A percentile compares a stretch with the other conserved stretches of the same genome.
phyloP scores from a whole-genome alignment of 2,113 vertebrate genomes.

The Vicugna pacos region DNA sequence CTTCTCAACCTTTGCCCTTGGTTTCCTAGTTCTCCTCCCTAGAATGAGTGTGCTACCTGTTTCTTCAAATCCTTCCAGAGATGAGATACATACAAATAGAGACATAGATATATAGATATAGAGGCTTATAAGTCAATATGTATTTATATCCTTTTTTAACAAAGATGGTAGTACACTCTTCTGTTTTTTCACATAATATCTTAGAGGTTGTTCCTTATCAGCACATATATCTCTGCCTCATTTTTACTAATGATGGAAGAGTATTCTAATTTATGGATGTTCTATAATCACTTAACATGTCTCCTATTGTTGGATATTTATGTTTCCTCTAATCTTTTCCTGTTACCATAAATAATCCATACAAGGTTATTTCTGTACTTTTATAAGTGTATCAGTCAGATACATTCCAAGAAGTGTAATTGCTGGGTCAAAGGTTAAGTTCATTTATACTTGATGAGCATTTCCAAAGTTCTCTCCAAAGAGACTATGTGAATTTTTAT shows the following conservation, averaged over 20 bases:
- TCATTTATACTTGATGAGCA: slow-evolving; percentile 59
- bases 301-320: slow-evolving; percentile 44
- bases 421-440: slow-evolving; percentile 31
- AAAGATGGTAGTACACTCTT: neutral
- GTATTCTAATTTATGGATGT: slow-evolving; percentile 1
- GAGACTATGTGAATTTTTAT: neutral
- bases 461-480: slow-evolving; percentile 64
- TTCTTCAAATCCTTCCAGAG: slow-evolving; percentile 20
- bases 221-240: neutral
- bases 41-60: neutral
- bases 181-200: slow-evolving; percentile 18
- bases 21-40: neutral
- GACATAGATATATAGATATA: neutral
- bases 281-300: slow-evolving; percentile 17
- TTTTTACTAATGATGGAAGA: slow-evolving; percentile 27
- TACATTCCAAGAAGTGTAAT: slow-evolving; percentile 60
- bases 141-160: neutral
- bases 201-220: neutral
- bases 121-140: neutral
- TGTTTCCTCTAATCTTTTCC: slow-evolving; percentile 43
- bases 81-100: neutral
- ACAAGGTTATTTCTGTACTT: slow-evolving; percentile 24
- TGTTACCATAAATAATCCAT: slow-evolving; percentile 36
- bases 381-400: neutral
- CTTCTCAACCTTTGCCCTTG: neutral